These are phyloP conservation scores for Agriopis marginaria DNA, from an alignment of 2,888 invertebrate genomes.

Conservation along the genomic window DNA sequence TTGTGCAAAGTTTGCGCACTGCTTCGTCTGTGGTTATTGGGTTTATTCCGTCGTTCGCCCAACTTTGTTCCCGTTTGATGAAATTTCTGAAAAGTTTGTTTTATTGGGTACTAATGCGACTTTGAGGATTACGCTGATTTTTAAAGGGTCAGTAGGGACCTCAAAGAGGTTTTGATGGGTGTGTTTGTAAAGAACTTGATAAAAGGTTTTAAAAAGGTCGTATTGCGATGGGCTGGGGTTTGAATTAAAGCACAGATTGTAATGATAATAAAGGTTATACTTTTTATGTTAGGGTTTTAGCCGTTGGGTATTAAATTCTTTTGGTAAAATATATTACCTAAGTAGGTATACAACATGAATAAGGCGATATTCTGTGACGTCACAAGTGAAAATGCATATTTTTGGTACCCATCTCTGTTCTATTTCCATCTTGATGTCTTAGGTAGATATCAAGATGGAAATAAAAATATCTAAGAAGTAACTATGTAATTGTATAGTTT, in stretches of 20 bases:
- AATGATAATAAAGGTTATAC: conserved; percentile 9
- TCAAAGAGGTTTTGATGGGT: conserved; percentile 31
- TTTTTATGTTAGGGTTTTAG: conserved; percentile 1
- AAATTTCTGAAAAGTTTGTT: conserved; percentile 50
- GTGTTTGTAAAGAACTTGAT: conserved; percentile 32
- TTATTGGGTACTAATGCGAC: conserved; percentile 45
- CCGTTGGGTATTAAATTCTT: neutral
- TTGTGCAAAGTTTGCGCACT: conserved; percentile 13
- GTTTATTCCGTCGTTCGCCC: conserved; percentile 44
- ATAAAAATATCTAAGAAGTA: no score
- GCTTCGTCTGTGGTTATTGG: conserved; percentile 41
- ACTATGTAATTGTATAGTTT: no score
- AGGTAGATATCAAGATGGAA: no score
- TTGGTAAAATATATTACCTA: neutral
- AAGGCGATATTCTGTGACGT: no score
- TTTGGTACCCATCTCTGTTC: no score
- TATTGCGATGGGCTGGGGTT: conserved; percentile 10
- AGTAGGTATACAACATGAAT: no score
- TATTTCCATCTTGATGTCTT: no score
- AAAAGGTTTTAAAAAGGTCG: conserved; percentile 27
- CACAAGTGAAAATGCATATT: no score
- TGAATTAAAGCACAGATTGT: conserved; percentile 15
- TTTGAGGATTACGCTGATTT: conserved; percentile 39
- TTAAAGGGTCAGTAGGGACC: conserved; percentile 34
- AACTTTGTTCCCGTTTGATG: conserved; percentile 45